These are phyloP conservation scores for Stenopsyche tienmushanensis DNA, from an alignment of 1,140 invertebrate species.

Conservation along the genomic window DNA sequence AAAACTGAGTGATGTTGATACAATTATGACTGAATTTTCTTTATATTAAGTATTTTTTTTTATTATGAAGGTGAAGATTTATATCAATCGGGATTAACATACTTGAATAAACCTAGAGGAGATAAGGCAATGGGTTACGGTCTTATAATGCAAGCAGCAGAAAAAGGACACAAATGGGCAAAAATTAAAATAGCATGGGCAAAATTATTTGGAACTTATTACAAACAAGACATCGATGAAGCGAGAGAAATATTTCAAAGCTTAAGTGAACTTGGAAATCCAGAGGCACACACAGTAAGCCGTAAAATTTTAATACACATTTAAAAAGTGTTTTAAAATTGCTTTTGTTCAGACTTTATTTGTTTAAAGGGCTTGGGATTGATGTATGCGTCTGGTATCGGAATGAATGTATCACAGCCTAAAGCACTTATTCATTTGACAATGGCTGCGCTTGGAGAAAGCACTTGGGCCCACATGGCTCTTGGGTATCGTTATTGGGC, in stretches of 20 bases:
- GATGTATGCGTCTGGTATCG: slow-evolving; percentile 84
- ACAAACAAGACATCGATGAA: slow-evolving; percentile 72
- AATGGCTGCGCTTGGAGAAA: slow-evolving; percentile 84
- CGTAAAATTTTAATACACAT: slow-evolving; percentile 36
- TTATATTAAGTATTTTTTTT: slow-evolving; percentile 10
- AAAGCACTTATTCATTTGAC: slow-evolving; percentile 91
- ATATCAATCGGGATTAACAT: slow-evolving; percentile 64
- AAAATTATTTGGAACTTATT: slow-evolving; percentile 76
- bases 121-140: slow-evolving; percentile 67
- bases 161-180: slow-evolving; percentile 76
- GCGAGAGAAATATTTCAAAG: slow-evolving; percentile 78
- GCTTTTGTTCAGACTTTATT: background rate
- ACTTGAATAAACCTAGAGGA: slow-evolving; percentile 64
- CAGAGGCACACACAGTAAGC: slow-evolving; percentile 85
- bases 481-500: slow-evolving; percentile 87
- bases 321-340: background rate
- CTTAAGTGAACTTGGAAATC: slow-evolving; percentile 73
- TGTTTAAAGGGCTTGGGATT: slow-evolving; percentile 79
- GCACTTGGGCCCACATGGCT: slow-evolving; percentile 92
- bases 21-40: background rate
- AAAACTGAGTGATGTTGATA: background rate
- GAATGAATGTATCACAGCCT: slow-evolving; percentile 82
- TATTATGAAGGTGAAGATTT: slow-evolving; percentile 60
- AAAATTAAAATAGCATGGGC: slow-evolving; percentile 84
- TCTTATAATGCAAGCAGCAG: slow-evolving; percentile 71